Percentiles rank a stretch among this genome's conserved stretches.
Evolutionary conservation across 2,888 invertebrate species (phyloP).

Genomic region (Eilema caniola): DNA sequence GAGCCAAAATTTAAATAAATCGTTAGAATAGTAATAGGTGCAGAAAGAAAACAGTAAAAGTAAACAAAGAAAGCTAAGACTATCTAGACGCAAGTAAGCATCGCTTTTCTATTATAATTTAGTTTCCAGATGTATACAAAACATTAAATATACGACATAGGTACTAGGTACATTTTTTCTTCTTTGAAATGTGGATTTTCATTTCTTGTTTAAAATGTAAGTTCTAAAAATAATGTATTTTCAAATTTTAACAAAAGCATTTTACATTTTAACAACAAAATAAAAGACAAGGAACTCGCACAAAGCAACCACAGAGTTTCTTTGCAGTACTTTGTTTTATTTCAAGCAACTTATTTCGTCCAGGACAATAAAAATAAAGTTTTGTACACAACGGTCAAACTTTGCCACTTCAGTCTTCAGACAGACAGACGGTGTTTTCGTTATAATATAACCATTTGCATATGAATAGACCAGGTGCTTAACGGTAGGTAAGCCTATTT

Average conservation of each 20-base stretch:
- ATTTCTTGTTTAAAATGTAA: neutral
- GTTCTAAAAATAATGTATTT: neutral
- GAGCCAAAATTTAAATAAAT: too few species aligned
- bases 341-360: slow-evolving; percentile 50
- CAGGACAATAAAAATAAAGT: slow-evolving; percentile 56
- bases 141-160: too few species aligned
- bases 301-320: slow-evolving; percentile 39
- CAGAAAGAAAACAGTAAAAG: too few species aligned
- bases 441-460: slow-evolving; percentile 50
- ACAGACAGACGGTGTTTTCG: slow-evolving; percentile 16
- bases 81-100: too few species aligned
- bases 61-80: too few species aligned
- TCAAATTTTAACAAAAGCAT: slow-evolving; percentile 2
- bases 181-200: neutral
- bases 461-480: slow-evolving; percentile 49
- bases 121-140: too few species aligned
- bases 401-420: slow-evolving; percentile 32
- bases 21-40: too few species aligned
- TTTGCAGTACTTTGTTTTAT: slow-evolving; percentile 49
- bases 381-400: slow-evolving; percentile 46
- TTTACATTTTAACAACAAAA: slow-evolving; percentile 25
- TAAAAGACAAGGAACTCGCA: slow-evolving; percentile 30
- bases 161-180: too few species aligned
- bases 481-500: slow-evolving; percentile 24
- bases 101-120: too few species aligned